Evolutionary conservation across 30 jellyfish, hydroid and myxozoan genomes (phyloP), one percentile per base, ranked within the genome.

Genomic region (Mastigias papua): DNA sequence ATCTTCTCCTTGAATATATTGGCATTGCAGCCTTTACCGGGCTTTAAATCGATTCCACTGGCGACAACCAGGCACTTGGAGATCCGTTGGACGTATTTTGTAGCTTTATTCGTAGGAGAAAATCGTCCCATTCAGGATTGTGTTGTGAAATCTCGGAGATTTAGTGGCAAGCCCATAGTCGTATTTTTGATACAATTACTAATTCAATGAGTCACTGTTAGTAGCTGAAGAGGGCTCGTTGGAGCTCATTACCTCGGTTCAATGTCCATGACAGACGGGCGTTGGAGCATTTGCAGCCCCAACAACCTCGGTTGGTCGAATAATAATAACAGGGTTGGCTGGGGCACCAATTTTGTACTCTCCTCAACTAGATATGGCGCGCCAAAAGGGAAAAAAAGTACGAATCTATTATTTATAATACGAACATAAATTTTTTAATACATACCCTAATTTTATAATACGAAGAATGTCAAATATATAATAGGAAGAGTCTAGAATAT

Each of bases 151-250:
- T 63, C 74, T 63, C 74, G 5, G 22, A 42, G 74, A 63, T 63
- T 63, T 25, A 2, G 37, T 25, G 74, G 74, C 74, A n/a, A 63
- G 74, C 74, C 74, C 21, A 1, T 17, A 0, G 54, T 54, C 27
- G 23, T 27, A 27, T 76, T 32, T n/a, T 23, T 76, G 87, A 21
- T 54, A 23, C 34, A 69, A 20, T 54, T 23, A 31, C 33, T 62
- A 20, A 0, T 48, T 57, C 89, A 60, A 63, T 63, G 46, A 63
- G 46, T 42, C 74, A 63, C 74, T 63, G 74, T 63, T 63, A 5
- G 69, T 63, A 5, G 69, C 8, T 5, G 23, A 5, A 23, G 30
- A 8, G 54, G 13, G 54, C 54, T 42, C 54, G 13, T 15, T 4
- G 54, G 54, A 4, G 54, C 54, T 15, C 54, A 42, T 42, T 42